A percentile compares a stretch with the other conserved stretches of the same genome.
Evolutionary conservation across 2,113 vertebrate genomes (phyloP).

Genomic region (Herpetotheres cachinnans): DNA sequence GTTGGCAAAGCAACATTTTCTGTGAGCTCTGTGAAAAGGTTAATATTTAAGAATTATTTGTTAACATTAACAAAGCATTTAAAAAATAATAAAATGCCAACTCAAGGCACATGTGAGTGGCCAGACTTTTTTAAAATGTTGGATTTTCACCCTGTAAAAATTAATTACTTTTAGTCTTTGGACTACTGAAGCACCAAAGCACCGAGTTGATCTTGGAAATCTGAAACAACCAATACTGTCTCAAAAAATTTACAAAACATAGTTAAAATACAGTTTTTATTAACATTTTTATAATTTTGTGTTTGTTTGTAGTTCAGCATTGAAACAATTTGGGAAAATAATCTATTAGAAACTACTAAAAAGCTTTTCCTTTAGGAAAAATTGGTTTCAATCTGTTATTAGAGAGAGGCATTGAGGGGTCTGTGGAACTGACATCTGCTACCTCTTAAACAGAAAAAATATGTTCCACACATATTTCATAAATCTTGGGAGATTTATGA

Average conservation of each 20-base stretch:
- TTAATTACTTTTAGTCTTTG: neutral
- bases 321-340: neutral
- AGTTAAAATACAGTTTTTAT: neutral
- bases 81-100: neutral
- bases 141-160: neutral
- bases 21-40: neutral
- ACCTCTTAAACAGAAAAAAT: neutral
- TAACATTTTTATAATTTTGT: neutral
- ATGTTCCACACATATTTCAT: neutral
- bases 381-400: conserved; percentile 16
- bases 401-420: neutral
- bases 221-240: neutral
- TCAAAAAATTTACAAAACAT: neutral
- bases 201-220: neutral
- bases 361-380: conserved; percentile 20
- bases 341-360: neutral
- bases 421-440: conserved; percentile 13
- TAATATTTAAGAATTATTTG: neutral
- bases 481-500: neutral
- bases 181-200: neutral
- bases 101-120: neutral
- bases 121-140: neutral
- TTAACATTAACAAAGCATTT: neutral
- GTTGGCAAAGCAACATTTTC: neutral
- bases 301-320: neutral